Base-by-base conservation (phyloP, 2,113 vertebrate species). In the Alethe diademata region DNA sequence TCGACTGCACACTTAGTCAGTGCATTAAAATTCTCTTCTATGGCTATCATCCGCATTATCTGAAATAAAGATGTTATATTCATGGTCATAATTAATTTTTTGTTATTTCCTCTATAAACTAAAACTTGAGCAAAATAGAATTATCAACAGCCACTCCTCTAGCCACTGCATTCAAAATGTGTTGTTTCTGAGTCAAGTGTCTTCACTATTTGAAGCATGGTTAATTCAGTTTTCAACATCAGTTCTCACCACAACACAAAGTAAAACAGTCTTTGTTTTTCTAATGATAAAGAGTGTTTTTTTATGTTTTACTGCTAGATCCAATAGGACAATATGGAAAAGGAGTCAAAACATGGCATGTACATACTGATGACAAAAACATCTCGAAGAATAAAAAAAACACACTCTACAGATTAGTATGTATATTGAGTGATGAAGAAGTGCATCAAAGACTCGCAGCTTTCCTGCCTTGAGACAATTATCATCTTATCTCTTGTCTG, bases 31-130 rank as follows among this genome's bases (percentile, higher is more conserved):
- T 89, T 98, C 86, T 98, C 97, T 72, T 98, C 97, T 73, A 98
- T 53, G 50, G 95, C 96, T 92, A 98, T 97, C 96, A 99, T 98
- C 93, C 98, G 93, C 86, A 91, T 97, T 95, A 99, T 98, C 98
- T 99, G 92, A 83, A 98, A 98, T 81, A 87, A 51, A 94, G 89
- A 92, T 25, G 78, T 71, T 90, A 43, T 54, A 51, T 28, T 90
- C 28, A 70, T 47, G 42, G 5, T 74, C 26, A 74, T 12, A 60
- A 61, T 5, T 12, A 85, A 72, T 86, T 43, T 40, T 45, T 62
- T 74, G 15, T 61, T 67, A 65, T 38, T 91, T 89, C 31, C 22
- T 72, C n/a, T 72, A 54, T 16, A 54, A 92, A 70, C 19, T 57
- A 88, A 87, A 89, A 50, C 8, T 11, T 40, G 8, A 70, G 8